Evolutionary conservation across 2,113 vertebrate genomes (phyloP).

Genomic region (Cyanistes caeruleus): DNA sequence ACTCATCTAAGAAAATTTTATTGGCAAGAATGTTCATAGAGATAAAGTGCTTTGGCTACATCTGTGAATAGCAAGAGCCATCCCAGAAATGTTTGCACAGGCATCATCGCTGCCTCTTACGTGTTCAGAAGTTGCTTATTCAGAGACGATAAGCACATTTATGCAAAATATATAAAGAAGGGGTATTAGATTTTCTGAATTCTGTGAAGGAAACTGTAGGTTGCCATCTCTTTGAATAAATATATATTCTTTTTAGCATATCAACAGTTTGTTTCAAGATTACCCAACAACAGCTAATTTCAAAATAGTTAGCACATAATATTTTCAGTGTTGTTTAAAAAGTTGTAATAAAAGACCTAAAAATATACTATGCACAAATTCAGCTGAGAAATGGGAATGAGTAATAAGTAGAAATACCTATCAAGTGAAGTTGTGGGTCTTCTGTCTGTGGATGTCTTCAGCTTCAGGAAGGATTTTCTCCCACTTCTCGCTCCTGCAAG

Average conservation of each 20-base stretch:
- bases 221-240: not conserved
- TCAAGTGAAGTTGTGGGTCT: not conserved
- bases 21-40: not conserved
- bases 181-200: not conserved
- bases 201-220: not conserved
- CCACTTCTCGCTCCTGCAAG: rapidly evolving
- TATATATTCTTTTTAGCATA: not conserved
- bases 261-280: not conserved
- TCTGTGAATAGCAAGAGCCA: not conserved
- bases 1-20: not conserved
- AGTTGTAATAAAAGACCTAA: not conserved
- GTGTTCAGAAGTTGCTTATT: not conserved
- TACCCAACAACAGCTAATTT: not conserved
- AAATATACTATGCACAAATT: not conserved
- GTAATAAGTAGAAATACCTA: not conserved
- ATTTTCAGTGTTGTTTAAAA: not conserved
- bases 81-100: not conserved
- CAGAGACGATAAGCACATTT: not conserved
- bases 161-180: not conserved
- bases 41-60: not conserved
- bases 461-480: not conserved
- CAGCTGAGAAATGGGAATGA: not conserved
- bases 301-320: not conserved
- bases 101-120: not conserved
- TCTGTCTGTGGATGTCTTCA: not conserved